Conservation (phyloP, 2,888 invertebrate genomes). For the Heliconius ethilla region DNA sequence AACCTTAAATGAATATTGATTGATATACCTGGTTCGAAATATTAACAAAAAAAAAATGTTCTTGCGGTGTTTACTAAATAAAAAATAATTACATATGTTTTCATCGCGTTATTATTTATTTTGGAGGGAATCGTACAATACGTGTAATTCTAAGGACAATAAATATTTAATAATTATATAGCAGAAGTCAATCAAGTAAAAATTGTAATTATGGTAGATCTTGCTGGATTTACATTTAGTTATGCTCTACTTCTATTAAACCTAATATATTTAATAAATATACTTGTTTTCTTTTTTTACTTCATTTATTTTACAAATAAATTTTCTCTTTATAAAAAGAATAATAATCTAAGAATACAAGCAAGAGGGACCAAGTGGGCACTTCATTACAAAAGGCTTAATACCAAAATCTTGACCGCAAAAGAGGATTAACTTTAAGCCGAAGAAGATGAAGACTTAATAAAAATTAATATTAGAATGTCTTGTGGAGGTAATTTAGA, state of each 20-base stretch:
- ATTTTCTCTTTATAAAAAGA: slow-evolving; percentile 4
- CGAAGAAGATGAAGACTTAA: slow-evolving; percentile 32
- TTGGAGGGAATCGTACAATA: neutral
- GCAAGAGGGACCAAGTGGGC: slow-evolving; percentile 61
- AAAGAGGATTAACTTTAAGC: slow-evolving; percentile 58
- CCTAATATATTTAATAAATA: too few species aligned
- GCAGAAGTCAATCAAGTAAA: too few species aligned
- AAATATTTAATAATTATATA: too few species aligned
- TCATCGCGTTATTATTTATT: too few species aligned
- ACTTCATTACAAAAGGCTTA: slow-evolving; percentile 75
- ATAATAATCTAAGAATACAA: slow-evolving; percentile 45
- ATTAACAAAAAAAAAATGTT: too few species aligned
- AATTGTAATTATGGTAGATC: too few species aligned
- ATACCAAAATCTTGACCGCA: slow-evolving; percentile 63
- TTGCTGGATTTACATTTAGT: neutral
- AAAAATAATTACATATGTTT: neutral
- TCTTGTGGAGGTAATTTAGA: slow-evolving; percentile 10
- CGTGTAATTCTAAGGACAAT: too few species aligned
- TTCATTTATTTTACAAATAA: neutral
- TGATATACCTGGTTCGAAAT: too few species aligned
- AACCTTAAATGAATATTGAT: too few species aligned
- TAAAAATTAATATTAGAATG: slow-evolving; percentile 29
- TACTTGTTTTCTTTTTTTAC: neutral
- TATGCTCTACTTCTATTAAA: neutral
- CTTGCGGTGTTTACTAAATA: too few species aligned